Conservation (phyloP, 2,797 vertebrate genomes). For the Spea hammondii region DNA sequence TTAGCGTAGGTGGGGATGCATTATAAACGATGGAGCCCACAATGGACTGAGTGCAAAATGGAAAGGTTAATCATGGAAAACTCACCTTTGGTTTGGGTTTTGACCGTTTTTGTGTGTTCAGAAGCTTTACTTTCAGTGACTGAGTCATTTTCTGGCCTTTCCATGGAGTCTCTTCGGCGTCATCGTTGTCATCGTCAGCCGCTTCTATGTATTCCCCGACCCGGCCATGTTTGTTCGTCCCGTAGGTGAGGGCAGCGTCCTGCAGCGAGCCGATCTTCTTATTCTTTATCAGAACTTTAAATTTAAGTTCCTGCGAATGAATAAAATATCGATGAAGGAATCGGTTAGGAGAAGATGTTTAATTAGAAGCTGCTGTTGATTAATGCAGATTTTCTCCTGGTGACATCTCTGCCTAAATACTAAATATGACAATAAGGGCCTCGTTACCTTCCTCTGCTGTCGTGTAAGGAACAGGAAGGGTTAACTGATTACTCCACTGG, state of each 20-base stretch:
- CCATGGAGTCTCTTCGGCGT: background rate
- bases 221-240: background rate
- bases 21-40: too few relatives aligned
- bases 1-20: too few relatives aligned
- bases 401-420: too few relatives aligned
- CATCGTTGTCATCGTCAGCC: background rate
- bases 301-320: conserved; percentile 12
- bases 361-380: too few relatives aligned
- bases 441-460: too few relatives aligned
- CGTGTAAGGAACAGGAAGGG: too few relatives aligned
- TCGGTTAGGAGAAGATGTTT: too few relatives aligned
- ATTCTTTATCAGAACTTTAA: conserved; percentile 26
- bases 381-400: too few relatives aligned
- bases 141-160: background rate
- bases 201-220: background rate
- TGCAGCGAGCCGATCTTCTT: background rate
- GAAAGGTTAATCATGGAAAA: too few relatives aligned
- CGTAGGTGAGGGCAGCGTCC: background rate
- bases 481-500: too few relatives aligned
- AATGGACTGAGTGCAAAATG: too few relatives aligned
- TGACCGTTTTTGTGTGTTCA: background rate
- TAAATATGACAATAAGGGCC: too few relatives aligned
- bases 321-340: background rate
- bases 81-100: conserved; percentile 4
- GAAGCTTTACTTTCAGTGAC: background rate